Evolutionary conservation across 2,888 invertebrate genomes (phyloP).

Genomic region (Aleiodes testaceus): DNA sequence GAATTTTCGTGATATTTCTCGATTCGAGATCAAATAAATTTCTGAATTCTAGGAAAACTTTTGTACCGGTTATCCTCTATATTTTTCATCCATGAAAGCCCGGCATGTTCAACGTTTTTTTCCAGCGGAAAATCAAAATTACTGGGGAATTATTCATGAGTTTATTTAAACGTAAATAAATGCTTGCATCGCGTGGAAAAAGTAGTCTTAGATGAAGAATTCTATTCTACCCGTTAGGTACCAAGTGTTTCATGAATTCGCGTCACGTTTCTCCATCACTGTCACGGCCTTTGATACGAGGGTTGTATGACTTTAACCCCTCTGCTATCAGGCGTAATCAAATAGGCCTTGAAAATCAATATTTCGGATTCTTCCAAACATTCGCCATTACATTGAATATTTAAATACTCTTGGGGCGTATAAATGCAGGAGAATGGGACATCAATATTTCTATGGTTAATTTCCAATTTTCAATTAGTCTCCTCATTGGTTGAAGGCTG

Average conservation of each 20-base stretch:
- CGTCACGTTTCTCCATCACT: conserved; percentile 35
- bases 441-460: no score
- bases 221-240: conserved; percentile 38
- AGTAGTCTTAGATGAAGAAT: conserved; percentile 4
- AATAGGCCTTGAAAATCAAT: conserved; percentile 40
- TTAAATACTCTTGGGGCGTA: no score
- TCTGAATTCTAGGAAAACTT: background rate
- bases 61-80: background rate
- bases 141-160: conserved; percentile 11
- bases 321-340: conserved; percentile 40
- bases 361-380: conserved; percentile 29
- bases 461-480: no score
- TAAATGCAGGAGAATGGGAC: no score
- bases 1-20: background rate
- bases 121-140: background rate
- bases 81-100: no score
- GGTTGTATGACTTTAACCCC: conserved; percentile 36
- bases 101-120: no score
- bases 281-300: background rate
- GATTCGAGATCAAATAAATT: background rate
- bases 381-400: no score
- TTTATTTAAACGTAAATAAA: conserved; percentile 12
- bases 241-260: conserved; percentile 43
- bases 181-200: conserved; percentile 14
- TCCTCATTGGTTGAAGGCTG: no score